phyloP scores from a whole-genome alignment of 2,797 vertebrate species.

The Leucoraja ocellata region DNA sequence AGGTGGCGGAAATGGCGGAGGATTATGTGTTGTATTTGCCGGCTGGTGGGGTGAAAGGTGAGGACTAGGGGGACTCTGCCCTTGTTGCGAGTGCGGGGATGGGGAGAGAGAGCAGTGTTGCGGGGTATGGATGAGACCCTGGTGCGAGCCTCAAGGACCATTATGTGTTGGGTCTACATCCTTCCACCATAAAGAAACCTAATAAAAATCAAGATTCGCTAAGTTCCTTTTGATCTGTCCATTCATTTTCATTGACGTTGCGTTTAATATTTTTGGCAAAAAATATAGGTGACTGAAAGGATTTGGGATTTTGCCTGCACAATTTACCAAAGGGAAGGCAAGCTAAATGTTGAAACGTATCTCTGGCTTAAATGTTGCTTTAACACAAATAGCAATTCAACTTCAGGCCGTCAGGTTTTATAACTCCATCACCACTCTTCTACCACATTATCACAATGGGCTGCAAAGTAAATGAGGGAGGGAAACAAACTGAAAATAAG shows the following conservation, averaged over 20 bases:
- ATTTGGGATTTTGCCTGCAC: neutral
- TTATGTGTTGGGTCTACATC: neutral
- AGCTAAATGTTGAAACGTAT: neutral
- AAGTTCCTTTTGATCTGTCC: neutral
- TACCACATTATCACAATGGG: neutral
- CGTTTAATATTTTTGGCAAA: neutral
- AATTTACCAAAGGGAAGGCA: neutral
- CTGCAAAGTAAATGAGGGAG: neutral
- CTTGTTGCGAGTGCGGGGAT: no score
- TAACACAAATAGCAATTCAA: neutral
- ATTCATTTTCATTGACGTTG: neutral
- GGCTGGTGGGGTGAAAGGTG: no score
- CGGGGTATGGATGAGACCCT: no score
- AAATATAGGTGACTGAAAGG: neutral
- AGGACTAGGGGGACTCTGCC: no score
- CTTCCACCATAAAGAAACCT: neutral
- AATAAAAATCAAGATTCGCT: neutral
- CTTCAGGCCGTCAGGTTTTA: neutral
- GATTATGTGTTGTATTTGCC: no score
- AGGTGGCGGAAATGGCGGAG: no score
- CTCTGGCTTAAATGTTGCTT: neutral
- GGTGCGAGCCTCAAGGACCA: neutral
- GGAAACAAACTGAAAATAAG: neutral
- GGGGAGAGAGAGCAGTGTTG: no score
- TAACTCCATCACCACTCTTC: neutral